Percentiles rank a stretch among this genome's conserved stretches.
Evolutionary conservation across 2,888 invertebrate species (phyloP).

Genomic region (Plagiodera versicolora): DNA sequence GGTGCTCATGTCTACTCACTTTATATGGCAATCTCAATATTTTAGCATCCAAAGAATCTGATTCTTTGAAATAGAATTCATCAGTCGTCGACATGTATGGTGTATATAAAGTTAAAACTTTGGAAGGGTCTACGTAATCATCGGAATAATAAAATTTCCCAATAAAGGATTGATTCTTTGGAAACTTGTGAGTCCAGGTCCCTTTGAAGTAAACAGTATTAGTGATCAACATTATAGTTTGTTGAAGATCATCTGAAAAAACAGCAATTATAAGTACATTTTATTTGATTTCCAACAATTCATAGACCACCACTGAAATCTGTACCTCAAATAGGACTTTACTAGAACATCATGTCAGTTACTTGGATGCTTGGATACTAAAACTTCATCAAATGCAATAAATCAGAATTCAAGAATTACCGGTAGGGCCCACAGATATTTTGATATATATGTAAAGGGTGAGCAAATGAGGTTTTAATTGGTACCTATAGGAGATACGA

Average conservation of each 20-base stretch:
- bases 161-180: conserved; percentile 61
- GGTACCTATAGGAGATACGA: no score
- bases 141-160: conserved; percentile 65
- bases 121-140: conserved; percentile 33
- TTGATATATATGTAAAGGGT: no score
- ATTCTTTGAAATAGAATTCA: conserved; percentile 66
- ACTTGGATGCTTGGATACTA: no score
- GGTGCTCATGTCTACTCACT: no score
- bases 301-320: no score
- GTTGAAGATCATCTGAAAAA: conserved; percentile 61
- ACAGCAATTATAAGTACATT: neutral
- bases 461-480: no score
- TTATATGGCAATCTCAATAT: conserved; percentile 74
- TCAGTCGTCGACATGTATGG: conserved; percentile 72
- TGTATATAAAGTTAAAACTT: conserved; percentile 51
- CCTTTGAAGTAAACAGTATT: conserved; percentile 84
- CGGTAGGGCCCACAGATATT: no score
- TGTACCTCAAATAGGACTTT: no score
- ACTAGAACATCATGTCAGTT: no score
- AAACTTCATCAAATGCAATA: no score
- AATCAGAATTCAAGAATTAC: no score
- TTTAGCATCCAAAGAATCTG: conserved; percentile 66
- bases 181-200: conserved; percentile 72
- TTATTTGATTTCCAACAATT: no score
- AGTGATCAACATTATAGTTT: conserved; percentile 65